phyloP scores from a whole-genome alignment of 23 tunicate genomes.

The Phallusia fumigata region DNA sequence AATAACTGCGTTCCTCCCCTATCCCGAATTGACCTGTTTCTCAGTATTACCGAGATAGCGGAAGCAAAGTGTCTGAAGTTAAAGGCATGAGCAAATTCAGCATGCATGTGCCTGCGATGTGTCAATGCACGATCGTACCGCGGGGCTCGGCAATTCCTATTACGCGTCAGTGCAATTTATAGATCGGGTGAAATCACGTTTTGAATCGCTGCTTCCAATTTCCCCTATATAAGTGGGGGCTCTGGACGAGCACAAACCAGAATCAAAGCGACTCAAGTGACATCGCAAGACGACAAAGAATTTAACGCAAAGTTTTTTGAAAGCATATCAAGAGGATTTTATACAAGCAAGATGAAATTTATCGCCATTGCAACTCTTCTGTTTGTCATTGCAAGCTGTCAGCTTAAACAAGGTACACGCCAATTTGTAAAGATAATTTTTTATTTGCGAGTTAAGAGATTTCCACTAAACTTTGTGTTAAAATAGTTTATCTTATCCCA shows the following conservation, averaged over 20 bases:
- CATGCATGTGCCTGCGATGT: too few species aligned
- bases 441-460: not conserved
- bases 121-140: too few species aligned
- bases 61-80: too few species aligned
- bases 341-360: not conserved
- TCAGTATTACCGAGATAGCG: too few species aligned
- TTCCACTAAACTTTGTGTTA: not conserved
- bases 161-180: not conserved
- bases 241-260: not conserved
- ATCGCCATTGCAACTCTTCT: not conserved
- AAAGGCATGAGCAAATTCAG: too few species aligned
- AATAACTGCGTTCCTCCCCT: too few species aligned
- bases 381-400: not conserved
- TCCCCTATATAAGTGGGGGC: not conserved
- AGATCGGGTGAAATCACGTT: conserved; percentile 12
- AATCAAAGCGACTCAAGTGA: not conserved
- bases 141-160: not conserved
- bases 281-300: not conserved
- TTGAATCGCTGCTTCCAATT: not conserved
- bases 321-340: not conserved
- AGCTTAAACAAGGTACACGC: not conserved
- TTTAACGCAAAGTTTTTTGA: not conserved
- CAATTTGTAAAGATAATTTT: not conserved
- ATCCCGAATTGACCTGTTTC: too few species aligned
- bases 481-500: not conserved